phyloP scores from a whole-genome alignment of 2,113 vertebrate species.

The Setophaga kirtlandii region DNA sequence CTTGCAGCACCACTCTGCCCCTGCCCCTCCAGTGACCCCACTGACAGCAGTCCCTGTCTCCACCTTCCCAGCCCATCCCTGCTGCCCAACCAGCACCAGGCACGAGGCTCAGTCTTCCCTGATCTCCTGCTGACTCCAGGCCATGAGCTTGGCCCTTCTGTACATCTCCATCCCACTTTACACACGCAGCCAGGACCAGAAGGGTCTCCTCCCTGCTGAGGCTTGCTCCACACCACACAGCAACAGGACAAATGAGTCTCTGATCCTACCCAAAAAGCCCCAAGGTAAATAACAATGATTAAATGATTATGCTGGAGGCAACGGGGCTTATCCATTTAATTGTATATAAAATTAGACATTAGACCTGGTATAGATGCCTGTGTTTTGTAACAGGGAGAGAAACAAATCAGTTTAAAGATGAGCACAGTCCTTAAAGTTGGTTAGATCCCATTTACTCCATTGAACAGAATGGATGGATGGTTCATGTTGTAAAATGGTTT shows the following conservation, averaged over 20 bases:
- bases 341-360: constrained; percentile 18
- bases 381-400: constrained; percentile 5
- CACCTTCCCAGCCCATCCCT: neutral
- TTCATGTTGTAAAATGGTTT: constrained; percentile 52
- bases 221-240: fast-evolving
- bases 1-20: too few species aligned
- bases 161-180: neutral
- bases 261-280: neutral
- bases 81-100: neutral
- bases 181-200: fast-evolving
- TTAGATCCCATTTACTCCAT: constrained; percentile 50
- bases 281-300: neutral
- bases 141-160: too few species aligned
- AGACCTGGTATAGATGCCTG: constrained; percentile 26
- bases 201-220: neutral
- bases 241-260: neutral
- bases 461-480: constrained; percentile 44
- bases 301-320: neutral
- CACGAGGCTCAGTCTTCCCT: fast-evolving
- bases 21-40: neutral
- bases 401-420: constrained; percentile 50
- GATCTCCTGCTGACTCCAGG: fast-evolving
- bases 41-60: neutral
- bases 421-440: constrained; percentile 20
- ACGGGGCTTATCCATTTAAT: neutral